Base-by-base conservation (phyloP, 35 echinoderm and acorn worm species). In the Ophioderma brevispina region DNA sequence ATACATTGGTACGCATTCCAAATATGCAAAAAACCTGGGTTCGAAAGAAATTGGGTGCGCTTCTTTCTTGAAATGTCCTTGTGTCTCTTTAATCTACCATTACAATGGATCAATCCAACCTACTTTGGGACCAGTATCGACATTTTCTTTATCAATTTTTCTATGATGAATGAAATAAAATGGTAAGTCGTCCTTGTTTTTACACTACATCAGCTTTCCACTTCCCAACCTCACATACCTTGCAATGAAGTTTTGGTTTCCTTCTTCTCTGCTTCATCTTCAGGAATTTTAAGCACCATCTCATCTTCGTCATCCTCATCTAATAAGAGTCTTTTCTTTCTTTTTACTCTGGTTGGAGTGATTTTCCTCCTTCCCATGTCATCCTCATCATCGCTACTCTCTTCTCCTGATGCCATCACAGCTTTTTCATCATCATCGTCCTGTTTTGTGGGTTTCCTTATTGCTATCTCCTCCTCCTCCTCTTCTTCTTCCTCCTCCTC, bases 261-360 rank as follows among this genome's bases (percentile, higher is more conserved):
- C 55, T 85, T 40, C 83, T 64, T 31, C 21, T 64, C 83, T 64
- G 31, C 50, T 31, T 64, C 43, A 52, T 59, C 63, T 59, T 85
- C 52, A 36, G 31, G 8, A 21, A 37, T 95, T 86, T 31, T 86
- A 78, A 32, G 31, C 37, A 79, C 13, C 78, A 37, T 35, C 1
- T 82, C 80, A 28, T 94, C 92, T 3, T 95, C 94, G 1, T 92
- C 90, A 85, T 95, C 94, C 40, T 92, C 90, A 38, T 86, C 90
- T 30, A 95, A 50, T 39, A 92, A 23, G 1, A 83, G 38, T 46
- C 59, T 92, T 31, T 87, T 91, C 55, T 84, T 91, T 13, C 33
- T 84, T 25, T 41, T 77, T 43, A 32, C 39, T 40, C 59, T 70
- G 1, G 59, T 70, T 30, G 59, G 59, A 15, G 59, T 70, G 28